phyloP scores from a whole-genome alignment of 37 sponge, comb jelly and placozoan species.

The Haliclona indistincta region DNA sequence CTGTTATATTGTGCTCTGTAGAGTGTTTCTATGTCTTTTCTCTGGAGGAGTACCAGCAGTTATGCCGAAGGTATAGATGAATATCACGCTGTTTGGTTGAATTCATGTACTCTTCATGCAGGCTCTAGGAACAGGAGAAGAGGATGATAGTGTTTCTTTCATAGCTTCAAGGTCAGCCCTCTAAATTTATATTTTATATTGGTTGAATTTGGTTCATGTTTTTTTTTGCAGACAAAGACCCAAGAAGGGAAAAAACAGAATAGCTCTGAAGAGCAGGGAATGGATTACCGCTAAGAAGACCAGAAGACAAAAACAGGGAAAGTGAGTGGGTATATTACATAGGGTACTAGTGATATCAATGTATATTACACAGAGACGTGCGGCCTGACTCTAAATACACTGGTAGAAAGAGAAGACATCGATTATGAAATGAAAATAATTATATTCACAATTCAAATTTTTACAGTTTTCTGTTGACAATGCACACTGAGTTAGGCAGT shows the following conservation, averaged over 20 bases:
- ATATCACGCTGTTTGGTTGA: neutral
- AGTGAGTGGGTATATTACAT: slow-evolving; percentile 3
- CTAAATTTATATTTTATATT: neutral
- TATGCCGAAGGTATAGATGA: slow-evolving; percentile 55
- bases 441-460: neutral
- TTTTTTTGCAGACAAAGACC: slow-evolving; percentile 34
- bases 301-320: slow-evolving; percentile 81
- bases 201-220: neutral
- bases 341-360: neutral
- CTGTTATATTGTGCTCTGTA: slow-evolving; percentile 12
- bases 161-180: slow-evolving; percentile 53
- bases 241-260: slow-evolving; percentile 53
- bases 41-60: slow-evolving; percentile 84
- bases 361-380: slow-evolving; percentile 55
- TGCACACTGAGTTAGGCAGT: neutral
- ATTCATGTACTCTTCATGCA: slow-evolving; percentile 1
- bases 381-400: slow-evolving; percentile 90
- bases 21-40: slow-evolving; percentile 94
- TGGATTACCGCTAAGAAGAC: slow-evolving; percentile 97
- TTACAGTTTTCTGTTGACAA: neutral
- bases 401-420: slow-evolving; percentile 89
- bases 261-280: slow-evolving; percentile 82
- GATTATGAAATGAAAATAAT: slow-evolving; percentile 54
- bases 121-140: slow-evolving; percentile 71
- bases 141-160: slow-evolving; percentile 42